phyloP scores from a whole-genome alignment of 53 echinoderm and acorn worm genomes.

The Pentamera pediparva region DNA sequence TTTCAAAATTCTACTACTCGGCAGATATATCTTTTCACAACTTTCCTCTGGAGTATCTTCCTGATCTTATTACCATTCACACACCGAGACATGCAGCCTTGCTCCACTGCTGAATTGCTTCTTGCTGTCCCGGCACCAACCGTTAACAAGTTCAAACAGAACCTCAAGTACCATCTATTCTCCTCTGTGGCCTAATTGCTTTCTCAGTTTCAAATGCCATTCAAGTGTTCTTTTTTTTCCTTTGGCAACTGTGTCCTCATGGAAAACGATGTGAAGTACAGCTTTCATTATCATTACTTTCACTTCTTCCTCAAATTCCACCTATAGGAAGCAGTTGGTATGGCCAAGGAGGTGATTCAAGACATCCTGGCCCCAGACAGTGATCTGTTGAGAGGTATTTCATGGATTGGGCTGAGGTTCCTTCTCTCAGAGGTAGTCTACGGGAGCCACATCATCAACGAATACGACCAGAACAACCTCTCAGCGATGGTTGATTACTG shows the following conservation, averaged over 20 bases:
- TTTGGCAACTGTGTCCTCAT: too few species aligned
- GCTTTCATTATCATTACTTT: too few species aligned
- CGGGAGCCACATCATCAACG: conserved; percentile 84
- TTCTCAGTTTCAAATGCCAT: not conserved
- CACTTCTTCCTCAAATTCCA: not conserved
- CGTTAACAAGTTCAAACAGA: not conserved
- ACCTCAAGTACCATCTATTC: not conserved
- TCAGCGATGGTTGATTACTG: conserved; percentile 97
- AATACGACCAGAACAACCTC: conserved; percentile 78
- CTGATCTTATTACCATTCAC: too few species aligned
- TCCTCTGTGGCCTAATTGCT: not conserved
- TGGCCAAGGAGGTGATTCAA: conserved; percentile 63
- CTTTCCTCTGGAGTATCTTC: too few species aligned
- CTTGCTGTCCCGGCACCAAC: not conserved
- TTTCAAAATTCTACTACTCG: too few species aligned
- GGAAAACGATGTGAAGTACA: too few species aligned
- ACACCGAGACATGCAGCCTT: too few species aligned
- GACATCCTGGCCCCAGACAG: conserved; percentile 58
- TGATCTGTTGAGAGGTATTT: conserved; percentile 75
- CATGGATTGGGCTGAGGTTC: conserved; percentile 91
- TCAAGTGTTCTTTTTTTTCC: too few species aligned
- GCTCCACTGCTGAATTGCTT: too few species aligned
- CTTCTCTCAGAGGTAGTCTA: conserved; percentile 88
- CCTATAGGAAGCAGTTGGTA: conserved; percentile 68
- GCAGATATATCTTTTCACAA: too few species aligned